Conservation (phyloP, 2,113 vertebrate species). For the Pomatostomus ruficeps region DNA sequence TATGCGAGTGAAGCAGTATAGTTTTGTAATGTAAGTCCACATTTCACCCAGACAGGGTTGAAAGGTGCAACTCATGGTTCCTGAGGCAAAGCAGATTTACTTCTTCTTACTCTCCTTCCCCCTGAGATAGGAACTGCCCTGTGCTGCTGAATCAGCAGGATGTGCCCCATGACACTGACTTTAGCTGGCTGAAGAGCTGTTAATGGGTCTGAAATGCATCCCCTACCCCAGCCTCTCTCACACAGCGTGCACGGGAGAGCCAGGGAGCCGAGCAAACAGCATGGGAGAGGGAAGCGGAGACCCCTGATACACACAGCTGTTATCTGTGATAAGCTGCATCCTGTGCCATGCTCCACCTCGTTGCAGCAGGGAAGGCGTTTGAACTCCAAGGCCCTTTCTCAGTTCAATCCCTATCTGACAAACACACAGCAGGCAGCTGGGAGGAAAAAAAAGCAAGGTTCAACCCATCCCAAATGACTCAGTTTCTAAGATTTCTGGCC, state of each 20-base stretch:
- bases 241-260: rapidly evolving
- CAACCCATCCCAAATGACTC: background rate
- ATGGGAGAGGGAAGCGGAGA: background rate
- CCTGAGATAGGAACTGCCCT: background rate
- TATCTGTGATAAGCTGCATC: slow-evolving; percentile 41
- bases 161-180: background rate
- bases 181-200: background rate
- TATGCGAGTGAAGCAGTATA: background rate
- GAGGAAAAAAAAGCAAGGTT: background rate
- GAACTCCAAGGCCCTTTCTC: slow-evolving; percentile 26
- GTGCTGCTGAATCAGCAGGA: slow-evolving; percentile 12
- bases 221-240: background rate
- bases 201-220: background rate
- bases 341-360: background rate
- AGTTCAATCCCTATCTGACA: background rate
- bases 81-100: background rate
- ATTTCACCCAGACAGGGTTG: background rate
- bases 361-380: slow-evolving; percentile 15
- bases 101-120: background rate
- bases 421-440: slow-evolving; percentile 47
- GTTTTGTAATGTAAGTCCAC: background rate
- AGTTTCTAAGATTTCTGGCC: slow-evolving; percentile 21
- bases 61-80: background rate
- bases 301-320: slow-evolving; percentile 6
- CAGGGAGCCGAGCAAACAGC: background rate